Base-by-base conservation (phyloP, 2,113 vertebrate species). In the Tamias sibiricus region DNA sequence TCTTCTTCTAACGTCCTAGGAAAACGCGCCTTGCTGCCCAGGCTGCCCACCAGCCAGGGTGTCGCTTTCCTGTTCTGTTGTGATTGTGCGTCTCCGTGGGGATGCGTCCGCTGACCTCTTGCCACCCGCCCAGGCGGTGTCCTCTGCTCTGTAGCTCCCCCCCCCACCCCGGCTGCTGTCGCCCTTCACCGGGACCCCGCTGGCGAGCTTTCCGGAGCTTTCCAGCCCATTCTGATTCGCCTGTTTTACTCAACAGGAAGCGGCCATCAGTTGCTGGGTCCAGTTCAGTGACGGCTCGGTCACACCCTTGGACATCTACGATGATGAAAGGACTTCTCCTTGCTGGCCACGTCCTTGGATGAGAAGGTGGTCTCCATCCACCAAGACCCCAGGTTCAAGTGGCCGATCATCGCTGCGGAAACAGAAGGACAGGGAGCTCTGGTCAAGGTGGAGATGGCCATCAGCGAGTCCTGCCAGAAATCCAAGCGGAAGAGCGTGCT, bases 221-320 rank as follows among this genome's bases (percentile, higher is more conserved):
- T 59, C 8, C 35, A 3, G 19, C 0, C 0, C 72, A 0, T 26
- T 40, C 28, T 97, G 44, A 97, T 93, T 54, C 75, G 32, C 72
- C 90, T 93, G 49, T 7, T 91, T 8, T 92, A 4, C 81, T 75
- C 95, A 44, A 35, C 84, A 99, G 99, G 99, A 99, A 95, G 99
- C 99, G 4, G 98, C 99, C 98, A 98, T 99, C 97, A 99, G 99
- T 88, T 98, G 99, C 94, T 99, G 99, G 99, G 98, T 99, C 90
- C 99, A 99, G 95, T 99, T 99, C 98, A 99, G 99, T 0, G 99
- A 99, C 0, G 99, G 99, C 20, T 99, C 99, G 8, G 98, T 99
- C 96, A 99, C 99, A 6, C 99, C 99, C 4, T 97, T 99, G 98
- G 99, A 99, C 89, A 98, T 99, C 87, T 99, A 99, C 32, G 99